Evolutionary conservation across 2,888 invertebrate genomes (phyloP).

Genomic region (Griposia aprilina): DNA sequence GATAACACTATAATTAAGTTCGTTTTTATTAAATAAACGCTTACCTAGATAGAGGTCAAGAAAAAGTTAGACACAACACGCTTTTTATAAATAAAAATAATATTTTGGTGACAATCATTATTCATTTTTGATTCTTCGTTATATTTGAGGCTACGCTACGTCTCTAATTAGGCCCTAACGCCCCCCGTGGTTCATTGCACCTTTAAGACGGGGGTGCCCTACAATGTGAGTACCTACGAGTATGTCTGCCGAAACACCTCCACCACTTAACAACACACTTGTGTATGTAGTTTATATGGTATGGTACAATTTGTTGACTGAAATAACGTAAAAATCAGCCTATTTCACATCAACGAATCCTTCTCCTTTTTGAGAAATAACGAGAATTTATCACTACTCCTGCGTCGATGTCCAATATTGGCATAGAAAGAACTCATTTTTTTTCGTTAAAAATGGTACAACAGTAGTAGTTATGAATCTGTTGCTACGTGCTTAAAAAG

Average conservation of each 20-base stretch:
- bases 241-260: slow-evolving; percentile 44
- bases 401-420: not conserved
- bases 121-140: not conserved
- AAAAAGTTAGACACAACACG: not conserved
- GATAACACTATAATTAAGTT: not conserved
- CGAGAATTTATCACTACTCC: not conserved
- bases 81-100: not conserved
- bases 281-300: not conserved
- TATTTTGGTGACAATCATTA: not conserved
- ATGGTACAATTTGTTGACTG: not conserved
- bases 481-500: not conserved
- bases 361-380: not conserved
- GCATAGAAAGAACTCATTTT: not conserved
- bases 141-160: slow-evolving; percentile 15
- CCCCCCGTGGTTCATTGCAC: slow-evolving; percentile 27
- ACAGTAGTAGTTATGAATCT: not conserved
- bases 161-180: slow-evolving; percentile 38
- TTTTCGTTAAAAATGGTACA: not conserved
- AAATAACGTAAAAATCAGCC: not conserved
- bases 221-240: slow-evolving; percentile 22
- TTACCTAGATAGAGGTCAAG: not conserved
- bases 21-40: not conserved
- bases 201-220: slow-evolving; percentile 14
- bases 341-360: not conserved
- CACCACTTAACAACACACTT: slow-evolving; percentile 19